A percentile compares a stretch with the other conserved stretches of the same genome.
These are phyloP conservation scores for Noctua janthina DNA, from an alignment of 2,888 invertebrate genomes.

Conservation along the genomic window DNA sequence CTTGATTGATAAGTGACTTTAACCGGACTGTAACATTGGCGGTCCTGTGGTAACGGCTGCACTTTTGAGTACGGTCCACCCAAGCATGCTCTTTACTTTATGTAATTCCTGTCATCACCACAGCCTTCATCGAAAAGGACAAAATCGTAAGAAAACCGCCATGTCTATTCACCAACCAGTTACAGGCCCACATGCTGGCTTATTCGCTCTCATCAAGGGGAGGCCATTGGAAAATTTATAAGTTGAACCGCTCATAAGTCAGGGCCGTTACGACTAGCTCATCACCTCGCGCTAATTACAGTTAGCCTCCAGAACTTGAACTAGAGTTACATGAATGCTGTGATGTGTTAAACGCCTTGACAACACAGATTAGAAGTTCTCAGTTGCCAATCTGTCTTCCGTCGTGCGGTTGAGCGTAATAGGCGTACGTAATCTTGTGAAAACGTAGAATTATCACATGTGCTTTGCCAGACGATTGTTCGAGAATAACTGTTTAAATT, in stretches of 20 bases:
- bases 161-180: neutral
- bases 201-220: too few relatives aligned
- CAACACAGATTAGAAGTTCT: neutral
- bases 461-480: neutral
- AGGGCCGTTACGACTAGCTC: neutral
- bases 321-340: too few relatives aligned
- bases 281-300: neutral
- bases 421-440: neutral
- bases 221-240: neutral
- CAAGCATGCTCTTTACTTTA: neutral
- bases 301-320: neutral
- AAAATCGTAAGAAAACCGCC: neutral
- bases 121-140: neutral
- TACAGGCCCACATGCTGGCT: neutral
- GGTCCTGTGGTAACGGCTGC: too few relatives aligned
- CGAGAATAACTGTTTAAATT: neutral
- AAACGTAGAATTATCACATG: neutral
- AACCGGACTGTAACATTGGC: too few relatives aligned
- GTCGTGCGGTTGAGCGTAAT: neutral
- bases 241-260: neutral
- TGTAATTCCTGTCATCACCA: neutral
- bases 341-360: conserved; percentile 1
- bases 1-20: too few relatives aligned
- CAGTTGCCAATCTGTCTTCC: neutral
- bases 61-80: too few relatives aligned